These are phyloP conservation scores for Doris montereyensis DNA, from an alignment of 2,888 invertebrate genomes.

Conservation along the genomic window DNA sequence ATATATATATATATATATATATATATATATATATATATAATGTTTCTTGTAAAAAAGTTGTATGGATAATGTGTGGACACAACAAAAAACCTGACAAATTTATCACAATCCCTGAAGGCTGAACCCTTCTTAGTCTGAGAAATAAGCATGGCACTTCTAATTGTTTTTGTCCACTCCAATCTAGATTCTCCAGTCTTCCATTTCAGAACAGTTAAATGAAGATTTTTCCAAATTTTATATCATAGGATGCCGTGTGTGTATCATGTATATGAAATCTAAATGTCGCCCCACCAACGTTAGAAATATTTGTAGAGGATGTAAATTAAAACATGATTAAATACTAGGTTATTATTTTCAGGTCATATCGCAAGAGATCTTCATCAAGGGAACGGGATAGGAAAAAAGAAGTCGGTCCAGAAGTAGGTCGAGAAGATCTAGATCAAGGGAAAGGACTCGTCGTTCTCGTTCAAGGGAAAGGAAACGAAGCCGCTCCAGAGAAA, in stretches of 20 bases:
- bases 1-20: slow-evolving; percentile 28
- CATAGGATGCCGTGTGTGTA: too few relatives aligned
- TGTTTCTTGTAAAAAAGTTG: neutral
- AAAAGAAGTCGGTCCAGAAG: slow-evolving; percentile 48
- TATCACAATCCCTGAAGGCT: neutral
- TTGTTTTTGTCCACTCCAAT: too few relatives aligned
- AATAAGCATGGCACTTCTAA: neutral
- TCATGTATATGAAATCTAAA: too few relatives aligned
- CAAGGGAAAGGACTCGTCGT: slow-evolving; percentile 47
- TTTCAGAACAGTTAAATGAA: too few relatives aligned
- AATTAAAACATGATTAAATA: neutral
- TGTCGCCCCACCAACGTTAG: too few relatives aligned
- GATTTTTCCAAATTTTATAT: too few relatives aligned
- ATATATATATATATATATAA: neutral
- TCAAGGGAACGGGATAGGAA: slow-evolving; percentile 55
- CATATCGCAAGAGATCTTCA: slow-evolving; percentile 56
- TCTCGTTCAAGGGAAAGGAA: slow-evolving; percentile 60
- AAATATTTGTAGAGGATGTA: too few relatives aligned
- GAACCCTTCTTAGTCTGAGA: too few relatives aligned
- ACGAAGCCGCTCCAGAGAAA: slow-evolving; percentile 57
- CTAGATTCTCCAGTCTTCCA: too few relatives aligned
- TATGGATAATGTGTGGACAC: neutral
- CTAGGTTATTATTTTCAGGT: slow-evolving; percentile 47
- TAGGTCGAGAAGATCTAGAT: slow-evolving; percentile 53
- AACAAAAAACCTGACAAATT: neutral